phyloP scores from a whole-genome alignment of 2,113 vertebrate species.

The Tachycineta bicolor region DNA sequence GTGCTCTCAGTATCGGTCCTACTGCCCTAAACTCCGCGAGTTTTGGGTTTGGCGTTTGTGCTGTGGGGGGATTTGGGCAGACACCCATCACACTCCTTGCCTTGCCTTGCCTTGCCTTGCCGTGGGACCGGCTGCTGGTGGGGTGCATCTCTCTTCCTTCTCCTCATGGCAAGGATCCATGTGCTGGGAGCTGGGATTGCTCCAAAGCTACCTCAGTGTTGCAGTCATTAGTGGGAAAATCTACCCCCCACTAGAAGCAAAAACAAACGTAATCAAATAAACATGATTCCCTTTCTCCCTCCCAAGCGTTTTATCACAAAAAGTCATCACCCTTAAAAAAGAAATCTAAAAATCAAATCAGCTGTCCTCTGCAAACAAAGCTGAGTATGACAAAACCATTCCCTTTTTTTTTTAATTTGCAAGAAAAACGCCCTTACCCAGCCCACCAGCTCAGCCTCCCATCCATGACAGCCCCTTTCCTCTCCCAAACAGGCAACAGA shows the following conservation, averaged over 20 bases:
- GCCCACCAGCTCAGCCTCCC: background rate
- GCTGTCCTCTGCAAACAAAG: background rate
- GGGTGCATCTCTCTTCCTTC: background rate
- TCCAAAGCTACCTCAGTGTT: background rate
- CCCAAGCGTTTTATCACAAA: background rate
- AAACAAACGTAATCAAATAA: background rate
- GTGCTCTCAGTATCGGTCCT: background rate
- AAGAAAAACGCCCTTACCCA: background rate
- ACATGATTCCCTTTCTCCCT: background rate
- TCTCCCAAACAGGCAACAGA: constrained; percentile 45
- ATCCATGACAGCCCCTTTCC: background rate
- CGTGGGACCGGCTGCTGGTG: accelerated
- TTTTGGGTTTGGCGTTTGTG: background rate
- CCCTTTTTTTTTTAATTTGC: background rate
- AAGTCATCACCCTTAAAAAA: background rate
- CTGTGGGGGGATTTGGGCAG: background rate
- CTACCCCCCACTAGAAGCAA: background rate
- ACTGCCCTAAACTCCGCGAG: accelerated
- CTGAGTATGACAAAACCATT: background rate
- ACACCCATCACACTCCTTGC: no score
- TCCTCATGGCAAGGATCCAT: background rate
- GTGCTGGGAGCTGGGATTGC: background rate
- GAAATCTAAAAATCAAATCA: background rate
- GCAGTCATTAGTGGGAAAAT: background rate
- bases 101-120: background rate